These are phyloP conservation scores for Ascaphus truei DNA, from an alignment of 2,113 vertebrate genomes.

Conservation along the genomic window DNA sequence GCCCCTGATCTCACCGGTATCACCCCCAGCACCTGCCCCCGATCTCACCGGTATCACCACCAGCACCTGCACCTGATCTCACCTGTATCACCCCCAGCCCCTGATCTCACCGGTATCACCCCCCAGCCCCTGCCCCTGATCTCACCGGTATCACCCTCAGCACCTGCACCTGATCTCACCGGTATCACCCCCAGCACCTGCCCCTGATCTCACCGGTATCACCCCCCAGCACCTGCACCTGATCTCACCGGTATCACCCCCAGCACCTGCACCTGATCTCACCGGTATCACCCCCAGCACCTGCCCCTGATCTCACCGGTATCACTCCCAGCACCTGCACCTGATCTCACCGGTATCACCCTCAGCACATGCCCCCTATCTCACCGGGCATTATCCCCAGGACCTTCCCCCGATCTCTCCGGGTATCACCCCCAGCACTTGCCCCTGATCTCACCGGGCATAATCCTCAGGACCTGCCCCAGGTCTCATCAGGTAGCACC, in stretches of 20 bases:
- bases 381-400: too few species aligned
- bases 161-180: background rate
- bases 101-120: too few species aligned
- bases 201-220: background rate
- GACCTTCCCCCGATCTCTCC: background rate
- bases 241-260: background rate
- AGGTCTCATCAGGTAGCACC: background rate
- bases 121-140: background rate
- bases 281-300: background rate
- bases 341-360: too few species aligned
- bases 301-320: background rate
- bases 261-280: background rate
- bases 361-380: too few species aligned
- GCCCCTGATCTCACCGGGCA: background rate
- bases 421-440: background rate
- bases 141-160: background rate
- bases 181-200: background rate
- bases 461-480: background rate
- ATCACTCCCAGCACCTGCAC: too few species aligned
- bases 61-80: too few species aligned
- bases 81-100: too few species aligned
- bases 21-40: background rate
- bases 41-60: background rate
- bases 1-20: background rate
- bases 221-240: too few species aligned